phyloP scores from a whole-genome alignment of 92 coral and sea anemone genomes.

The Phenganax stokvisi region DNA sequence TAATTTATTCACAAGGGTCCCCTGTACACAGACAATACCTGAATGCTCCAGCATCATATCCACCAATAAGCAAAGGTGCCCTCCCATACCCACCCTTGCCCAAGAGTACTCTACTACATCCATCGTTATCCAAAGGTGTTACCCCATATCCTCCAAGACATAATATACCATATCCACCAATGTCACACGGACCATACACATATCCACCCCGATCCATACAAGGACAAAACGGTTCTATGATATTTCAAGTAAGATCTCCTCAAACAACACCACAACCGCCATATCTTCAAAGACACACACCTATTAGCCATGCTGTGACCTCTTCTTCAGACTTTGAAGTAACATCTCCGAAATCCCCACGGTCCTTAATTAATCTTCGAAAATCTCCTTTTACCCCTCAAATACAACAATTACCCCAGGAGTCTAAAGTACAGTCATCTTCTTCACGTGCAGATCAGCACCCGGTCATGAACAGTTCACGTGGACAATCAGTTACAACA shows the following conservation, averaged over 20 bases:
- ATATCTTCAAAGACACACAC: background rate
- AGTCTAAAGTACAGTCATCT: background rate
- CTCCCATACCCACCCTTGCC: background rate
- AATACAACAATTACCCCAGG: conserved; percentile 2
- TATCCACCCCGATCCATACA: background rate
- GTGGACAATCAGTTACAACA: conserved; percentile 8
- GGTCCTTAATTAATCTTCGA: background rate
- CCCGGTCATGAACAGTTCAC: conserved; percentile 4
- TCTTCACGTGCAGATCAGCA: conserved; percentile 21
- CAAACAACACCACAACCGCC: background rate
- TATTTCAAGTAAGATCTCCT: conserved; percentile 6
- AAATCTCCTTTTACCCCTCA: background rate
- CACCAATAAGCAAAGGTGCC: background rate
- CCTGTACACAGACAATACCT: background rate
- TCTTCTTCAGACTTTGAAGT: too few species aligned
- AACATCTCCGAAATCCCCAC: background rate
- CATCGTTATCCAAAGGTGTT: background rate
- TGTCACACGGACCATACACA: conserved; percentile 1
- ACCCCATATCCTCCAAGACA: conserved; percentile 1
- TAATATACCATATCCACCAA: background rate
- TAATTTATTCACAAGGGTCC: background rate
- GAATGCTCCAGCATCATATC: background rate
- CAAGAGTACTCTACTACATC: background rate
- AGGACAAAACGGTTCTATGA: background rate
- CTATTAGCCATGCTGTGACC: background rate